A percentile compares a stretch with the other conserved stretches of the same genome.
phyloP scores from a whole-genome alignment of 64 coral and sea anemone genomes.

The Actinia tenebrosa region DNA sequence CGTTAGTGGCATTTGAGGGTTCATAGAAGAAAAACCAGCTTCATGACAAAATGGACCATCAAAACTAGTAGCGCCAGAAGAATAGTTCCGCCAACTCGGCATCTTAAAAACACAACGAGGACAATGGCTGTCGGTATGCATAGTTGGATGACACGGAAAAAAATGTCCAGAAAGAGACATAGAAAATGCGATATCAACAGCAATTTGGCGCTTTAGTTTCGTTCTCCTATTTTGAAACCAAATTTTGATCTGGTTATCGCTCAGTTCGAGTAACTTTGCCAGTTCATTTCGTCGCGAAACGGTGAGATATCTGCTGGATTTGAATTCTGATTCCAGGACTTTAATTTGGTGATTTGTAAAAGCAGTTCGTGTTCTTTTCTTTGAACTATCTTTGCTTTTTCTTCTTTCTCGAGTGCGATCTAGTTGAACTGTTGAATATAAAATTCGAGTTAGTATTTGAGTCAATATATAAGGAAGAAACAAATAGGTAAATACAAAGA shows the following conservation, averaged over 20 bases:
- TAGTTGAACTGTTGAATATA: conserved; percentile 14
- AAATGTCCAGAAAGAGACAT: conserved; percentile 66
- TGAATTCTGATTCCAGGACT: conserved; percentile 81
- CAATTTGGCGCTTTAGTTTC: conserved; percentile 90
- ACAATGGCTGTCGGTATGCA: neutral
- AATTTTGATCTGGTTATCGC: conserved; percentile 94
- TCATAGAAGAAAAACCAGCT: neutral
- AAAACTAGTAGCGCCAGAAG: neutral
- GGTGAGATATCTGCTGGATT: conserved; percentile 72
- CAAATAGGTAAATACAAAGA: too few relatives aligned
- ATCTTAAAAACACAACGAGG: neutral
- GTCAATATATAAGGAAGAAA: too few relatives aligned
- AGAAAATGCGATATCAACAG: conserved; percentile 65
- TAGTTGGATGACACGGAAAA: conserved; percentile 42
- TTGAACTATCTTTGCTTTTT: conserved; percentile 20
- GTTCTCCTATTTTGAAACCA: conserved; percentile 99
- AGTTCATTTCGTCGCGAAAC: conserved; percentile 80
- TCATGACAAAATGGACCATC: neutral
- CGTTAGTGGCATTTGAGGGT: neutral
- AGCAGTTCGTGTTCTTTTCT: conserved; percentile 86
- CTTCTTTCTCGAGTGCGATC: conserved; percentile 28
- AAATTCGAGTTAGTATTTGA: neutral
- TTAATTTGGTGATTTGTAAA: conserved; percentile 87
- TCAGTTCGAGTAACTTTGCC: conserved; percentile 65
- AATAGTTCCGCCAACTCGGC: neutral